Percentiles rank a stretch among this genome's conserved stretches.
phyloP scores from a whole-genome alignment of 2,797 vertebrate species.

The Chelonia mydas region DNA sequence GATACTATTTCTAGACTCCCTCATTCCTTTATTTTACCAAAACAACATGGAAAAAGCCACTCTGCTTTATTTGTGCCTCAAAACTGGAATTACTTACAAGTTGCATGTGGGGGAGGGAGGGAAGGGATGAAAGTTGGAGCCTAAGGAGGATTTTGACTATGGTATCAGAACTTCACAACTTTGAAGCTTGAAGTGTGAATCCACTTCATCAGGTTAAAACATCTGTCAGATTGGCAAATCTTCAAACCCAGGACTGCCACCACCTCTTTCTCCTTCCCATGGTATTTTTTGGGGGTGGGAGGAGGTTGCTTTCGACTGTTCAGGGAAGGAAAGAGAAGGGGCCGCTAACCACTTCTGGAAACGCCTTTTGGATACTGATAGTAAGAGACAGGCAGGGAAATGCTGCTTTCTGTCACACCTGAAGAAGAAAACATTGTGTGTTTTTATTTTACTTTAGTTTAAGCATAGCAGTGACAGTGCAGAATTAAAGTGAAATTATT shows the following conservation, averaged over 20 bases:
- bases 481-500: background rate
- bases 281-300: slow-evolving; percentile 2
- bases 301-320: background rate
- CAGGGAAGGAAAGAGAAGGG: background rate
- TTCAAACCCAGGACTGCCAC: slow-evolving; percentile 8
- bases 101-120: background rate
- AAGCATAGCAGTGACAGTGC: background rate
- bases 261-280: slow-evolving; percentile 43
- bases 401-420: slow-evolving; percentile 27
- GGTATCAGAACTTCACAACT: slow-evolving; percentile 59
- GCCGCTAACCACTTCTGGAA: background rate
- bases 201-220: slow-evolving; percentile 69
- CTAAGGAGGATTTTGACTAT: slow-evolving; percentile 42
- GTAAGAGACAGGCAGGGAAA: background rate
- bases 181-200: slow-evolving; percentile 46
- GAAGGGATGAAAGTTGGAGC: slow-evolving; percentile 49
- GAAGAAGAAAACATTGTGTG: background rate
- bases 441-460: background rate
- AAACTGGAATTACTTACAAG: slow-evolving; percentile 20
- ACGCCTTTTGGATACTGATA: slow-evolving; percentile 16
- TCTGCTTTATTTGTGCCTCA: background rate
- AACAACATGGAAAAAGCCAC: background rate
- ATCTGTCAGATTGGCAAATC: slow-evolving; percentile 64
- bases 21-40: background rate
- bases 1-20: background rate